These are phyloP conservation scores for Platygyra sinensis DNA, from an alignment of 64 coral and sea anemone genomes.

Conservation along the genomic window DNA sequence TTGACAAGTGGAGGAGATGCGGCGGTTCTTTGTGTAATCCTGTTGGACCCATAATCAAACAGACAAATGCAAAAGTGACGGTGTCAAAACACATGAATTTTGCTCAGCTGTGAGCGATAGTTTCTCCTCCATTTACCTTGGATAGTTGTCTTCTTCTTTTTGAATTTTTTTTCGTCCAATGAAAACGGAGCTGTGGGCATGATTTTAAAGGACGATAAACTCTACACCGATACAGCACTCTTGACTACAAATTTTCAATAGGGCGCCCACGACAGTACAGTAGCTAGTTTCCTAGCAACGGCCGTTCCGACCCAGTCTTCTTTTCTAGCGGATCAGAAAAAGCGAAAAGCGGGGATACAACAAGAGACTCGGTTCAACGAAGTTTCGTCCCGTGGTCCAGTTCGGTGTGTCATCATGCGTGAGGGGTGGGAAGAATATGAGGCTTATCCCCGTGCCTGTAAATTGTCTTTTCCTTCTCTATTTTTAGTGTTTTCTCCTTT, in stretches of 20 bases:
- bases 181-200: conserved; percentile 53
- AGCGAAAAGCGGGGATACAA: no score
- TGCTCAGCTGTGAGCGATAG: not conserved
- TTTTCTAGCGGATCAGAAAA: no score
- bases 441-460: no score
- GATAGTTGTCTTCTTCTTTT: conserved; percentile 72
- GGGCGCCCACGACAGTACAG: conserved; percentile 26
- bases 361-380: no score
- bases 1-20: no score
- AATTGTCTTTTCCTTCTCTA: no score
- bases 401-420: no score
- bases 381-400: no score
- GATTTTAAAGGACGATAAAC: not conserved
- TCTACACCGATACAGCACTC: not conserved
- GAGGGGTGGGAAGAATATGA: no score
- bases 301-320: no score
- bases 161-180: conserved; percentile 14
- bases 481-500: no score
- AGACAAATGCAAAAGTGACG: not conserved
- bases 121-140: conserved; percentile 54
- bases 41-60: conserved; percentile 1
- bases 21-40: conserved; percentile 96
- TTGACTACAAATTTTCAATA: conserved; percentile 15
- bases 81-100: not conserved
- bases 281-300: conserved; percentile 13